These are phyloP conservation scores for Margaritifera margaritifera DNA, from an alignment of 2,888 invertebrate genomes.

Conservation along the genomic window DNA sequence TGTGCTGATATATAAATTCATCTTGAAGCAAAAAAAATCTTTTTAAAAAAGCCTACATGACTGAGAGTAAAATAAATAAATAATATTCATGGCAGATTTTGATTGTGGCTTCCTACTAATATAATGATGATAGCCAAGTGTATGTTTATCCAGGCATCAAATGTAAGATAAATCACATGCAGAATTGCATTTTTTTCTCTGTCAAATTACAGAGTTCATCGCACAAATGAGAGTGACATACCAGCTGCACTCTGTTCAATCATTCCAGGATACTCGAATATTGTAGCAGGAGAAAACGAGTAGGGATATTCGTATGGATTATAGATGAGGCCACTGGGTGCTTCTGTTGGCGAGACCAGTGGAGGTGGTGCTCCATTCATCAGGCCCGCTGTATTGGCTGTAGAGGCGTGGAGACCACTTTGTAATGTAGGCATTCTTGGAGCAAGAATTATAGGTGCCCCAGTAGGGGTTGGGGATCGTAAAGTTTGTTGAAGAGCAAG, in stretches of 20 bases:
- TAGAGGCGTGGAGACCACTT: slow-evolving; percentile 18
- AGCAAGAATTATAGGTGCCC: slow-evolving; percentile 93
- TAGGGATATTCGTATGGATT: slow-evolving; percentile 62
- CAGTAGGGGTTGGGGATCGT: slow-evolving; percentile 83
- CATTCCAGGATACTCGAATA: slow-evolving; percentile 62
- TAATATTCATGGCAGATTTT: no score
- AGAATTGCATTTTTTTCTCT: no score
- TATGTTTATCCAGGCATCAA: no score
- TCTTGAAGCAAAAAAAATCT: no score
- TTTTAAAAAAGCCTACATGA: no score
- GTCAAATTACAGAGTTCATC: slow-evolving; percentile 26
- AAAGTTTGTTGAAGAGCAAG: slow-evolving; percentile 45
- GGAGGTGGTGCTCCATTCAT: slow-evolving; percentile 76
- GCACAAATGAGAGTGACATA: slow-evolving; percentile 58
- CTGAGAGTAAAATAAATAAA: no score
- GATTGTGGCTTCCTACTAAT: no score
- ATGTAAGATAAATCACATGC: no score
- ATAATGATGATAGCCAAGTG: no score
- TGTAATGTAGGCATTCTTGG: slow-evolving; percentile 73
- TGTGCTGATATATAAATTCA: no score
- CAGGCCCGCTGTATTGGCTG: slow-evolving; percentile 43
- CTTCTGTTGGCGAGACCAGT: slow-evolving; percentile 79
- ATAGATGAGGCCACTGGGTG: slow-evolving; percentile 71
- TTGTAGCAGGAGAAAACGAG: slow-evolving; percentile 40
- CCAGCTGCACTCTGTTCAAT: slow-evolving; percentile 61